Evolutionary conservation across 2,888 invertebrate species (phyloP).

Genomic region (Apamea monoglypha): DNA sequence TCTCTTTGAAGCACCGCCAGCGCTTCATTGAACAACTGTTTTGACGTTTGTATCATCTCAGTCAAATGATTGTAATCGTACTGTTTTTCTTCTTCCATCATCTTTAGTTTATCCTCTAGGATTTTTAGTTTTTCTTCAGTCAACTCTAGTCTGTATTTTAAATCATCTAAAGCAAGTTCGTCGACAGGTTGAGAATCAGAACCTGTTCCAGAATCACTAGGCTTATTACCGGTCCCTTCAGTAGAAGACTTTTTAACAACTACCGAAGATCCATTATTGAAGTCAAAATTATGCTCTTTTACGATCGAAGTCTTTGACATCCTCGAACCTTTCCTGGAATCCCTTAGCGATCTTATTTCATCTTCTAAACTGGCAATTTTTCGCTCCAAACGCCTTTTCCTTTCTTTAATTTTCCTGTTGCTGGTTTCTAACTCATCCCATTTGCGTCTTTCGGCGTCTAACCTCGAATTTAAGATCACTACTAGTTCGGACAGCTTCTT

Average conservation of each 20-base stretch:
- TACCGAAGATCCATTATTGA: constrained; percentile 62
- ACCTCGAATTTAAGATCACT: constrained; percentile 88
- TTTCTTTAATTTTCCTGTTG: constrained; percentile 90
- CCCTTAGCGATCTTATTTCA: constrained; percentile 76
- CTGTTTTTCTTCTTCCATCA: constrained; percentile 91
- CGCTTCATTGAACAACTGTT: constrained; percentile 90
- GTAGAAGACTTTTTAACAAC: constrained; percentile 77
- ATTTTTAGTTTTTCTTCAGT: constrained; percentile 92
- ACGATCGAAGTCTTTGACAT: constrained; percentile 75
- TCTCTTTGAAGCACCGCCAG: constrained; percentile 84
- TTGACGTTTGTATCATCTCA: constrained; percentile 90
- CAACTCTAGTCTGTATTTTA: constrained; percentile 89
- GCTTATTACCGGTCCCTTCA: constrained; percentile 74
- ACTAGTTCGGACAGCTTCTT: constrained; percentile 91
- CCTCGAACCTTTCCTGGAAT: constrained; percentile 78
- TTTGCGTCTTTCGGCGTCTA: constrained; percentile 91
- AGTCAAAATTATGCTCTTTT: constrained; percentile 71
- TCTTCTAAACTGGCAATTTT: constrained; percentile 76
- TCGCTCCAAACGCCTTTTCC: constrained; percentile 81
- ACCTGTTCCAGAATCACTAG: constrained; percentile 73
- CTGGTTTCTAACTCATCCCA: constrained; percentile 90
- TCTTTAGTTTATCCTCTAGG: constrained; percentile 91
- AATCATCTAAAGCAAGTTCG: constrained; percentile 83
- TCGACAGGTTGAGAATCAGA: constrained; percentile 76
- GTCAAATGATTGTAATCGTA: constrained; percentile 90